Percentiles rank a stretch among this genome's conserved stretches.
phyloP scores from a whole-genome alignment of 1,140 invertebrate genomes.

The Brachionus paranguensis region DNA sequence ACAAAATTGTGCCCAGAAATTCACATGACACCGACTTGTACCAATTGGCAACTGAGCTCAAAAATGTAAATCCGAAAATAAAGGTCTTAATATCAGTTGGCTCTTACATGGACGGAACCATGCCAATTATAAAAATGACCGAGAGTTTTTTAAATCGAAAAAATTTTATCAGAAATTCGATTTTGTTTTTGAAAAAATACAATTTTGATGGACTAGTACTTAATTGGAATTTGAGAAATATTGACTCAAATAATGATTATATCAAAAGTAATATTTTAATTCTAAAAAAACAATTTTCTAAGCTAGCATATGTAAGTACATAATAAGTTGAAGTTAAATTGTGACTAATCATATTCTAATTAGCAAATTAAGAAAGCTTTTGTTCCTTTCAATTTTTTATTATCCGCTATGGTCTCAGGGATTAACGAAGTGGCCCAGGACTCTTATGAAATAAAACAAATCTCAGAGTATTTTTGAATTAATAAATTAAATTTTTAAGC shows the following conservation, averaged over 20 bases:
- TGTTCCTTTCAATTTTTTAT: not conserved
- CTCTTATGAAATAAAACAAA: slow-evolving; percentile 6
- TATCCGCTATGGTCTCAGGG: not conserved
- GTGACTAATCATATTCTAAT: not conserved
- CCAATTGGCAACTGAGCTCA: not conserved
- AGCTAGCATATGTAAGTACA: not conserved
- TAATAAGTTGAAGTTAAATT: not conserved
- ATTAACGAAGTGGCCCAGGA: not conserved
- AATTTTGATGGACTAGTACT: slow-evolving; percentile 2
- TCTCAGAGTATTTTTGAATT: not conserved
- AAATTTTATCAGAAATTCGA: not conserved
- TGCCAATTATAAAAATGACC: not conserved
- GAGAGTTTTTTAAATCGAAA: not conserved
- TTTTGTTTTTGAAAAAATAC: not conserved
- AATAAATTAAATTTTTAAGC: not conserved
- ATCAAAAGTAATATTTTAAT: not conserved
- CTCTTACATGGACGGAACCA: not conserved
- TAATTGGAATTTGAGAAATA: slow-evolving; percentile 30
- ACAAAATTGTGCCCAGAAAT: not conserved
- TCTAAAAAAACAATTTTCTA: not conserved
- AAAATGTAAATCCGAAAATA: not conserved
- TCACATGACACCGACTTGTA: not conserved
- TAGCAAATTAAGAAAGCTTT: not conserved
- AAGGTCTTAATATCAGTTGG: not conserved
- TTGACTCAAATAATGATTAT: not conserved